Percentiles rank a stretch among this genome's conserved stretches.
These are phyloP conservation scores for Drosophila ironensis DNA, from an alignment of 1,140 invertebrate species.

Conservation along the genomic window DNA sequence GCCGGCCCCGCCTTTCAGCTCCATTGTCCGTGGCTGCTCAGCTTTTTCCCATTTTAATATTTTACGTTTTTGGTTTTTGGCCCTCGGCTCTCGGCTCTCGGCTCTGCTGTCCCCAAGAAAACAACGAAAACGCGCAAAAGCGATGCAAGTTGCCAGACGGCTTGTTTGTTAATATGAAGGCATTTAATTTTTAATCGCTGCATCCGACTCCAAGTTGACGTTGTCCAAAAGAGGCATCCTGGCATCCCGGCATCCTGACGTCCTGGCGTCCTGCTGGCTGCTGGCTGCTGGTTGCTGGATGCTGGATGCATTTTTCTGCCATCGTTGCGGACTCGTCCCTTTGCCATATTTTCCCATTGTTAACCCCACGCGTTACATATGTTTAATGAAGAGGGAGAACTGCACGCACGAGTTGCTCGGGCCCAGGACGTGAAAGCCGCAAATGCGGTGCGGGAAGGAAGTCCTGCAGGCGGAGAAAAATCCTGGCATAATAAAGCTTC, in stretches of 20 bases:
- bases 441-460: neutral
- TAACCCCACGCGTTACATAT: conserved; percentile 68
- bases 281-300: too few relatives aligned
- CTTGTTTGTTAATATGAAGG: conserved; percentile 76
- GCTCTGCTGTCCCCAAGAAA: neutral
- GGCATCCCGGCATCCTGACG: too few relatives aligned
- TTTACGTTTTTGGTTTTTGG: neutral
- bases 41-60: conserved; percentile 6
- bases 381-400: conserved; percentile 64
- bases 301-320: neutral
- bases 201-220: conserved; percentile 51
- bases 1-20: neutral
- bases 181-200: conserved; percentile 78
- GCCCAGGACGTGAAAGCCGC: conserved; percentile 8
- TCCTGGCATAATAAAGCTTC: neutral
- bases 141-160: conserved; percentile 11
- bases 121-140: neutral
- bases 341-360: conserved; percentile 25
- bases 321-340: neutral
- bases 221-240: neutral
- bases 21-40: conserved; percentile 11
- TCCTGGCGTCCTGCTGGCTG: too few relatives aligned
- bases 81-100: neutral
- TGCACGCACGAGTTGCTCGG: conserved; percentile 52
- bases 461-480: neutral